Base-by-base conservation (phyloP, 2,797 vertebrate genomes). In the Sphenopsis melanotis region DNA sequence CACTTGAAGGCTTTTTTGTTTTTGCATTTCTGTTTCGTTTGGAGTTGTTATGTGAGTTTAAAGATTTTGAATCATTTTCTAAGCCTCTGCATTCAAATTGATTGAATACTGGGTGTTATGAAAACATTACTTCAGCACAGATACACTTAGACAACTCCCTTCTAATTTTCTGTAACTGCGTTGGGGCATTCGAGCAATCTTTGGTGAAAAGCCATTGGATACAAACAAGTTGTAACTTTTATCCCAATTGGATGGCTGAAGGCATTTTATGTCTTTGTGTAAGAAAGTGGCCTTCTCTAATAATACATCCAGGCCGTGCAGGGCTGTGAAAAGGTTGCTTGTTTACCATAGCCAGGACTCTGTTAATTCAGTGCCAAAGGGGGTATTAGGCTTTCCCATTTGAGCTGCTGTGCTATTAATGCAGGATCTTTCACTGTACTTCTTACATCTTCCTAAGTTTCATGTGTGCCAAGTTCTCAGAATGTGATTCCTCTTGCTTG, bases 81-180 rank as follows among this genome's bases (percentile, higher is more conserved):
- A 75, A 96, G 89, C 84, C 82, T 50, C 65, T 71, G 79, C 84
- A 71, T 96, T 96, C 76, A 88, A 89, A 78, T 60, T 95, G 93
- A 92, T 93, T 95, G 93, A 97, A 93, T 83, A 92, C 78, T 94
- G 50, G 90, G 88, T 83, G 65, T 92, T 95, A 10, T 92, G 47
- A 90, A 95, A 95, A 96, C 95, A 92, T 96, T 97, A 96, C 95
- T 97, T 97, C 95, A 96, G 87, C 91, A 80, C 61, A 92, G 93
- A 95, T 92, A 93, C 36, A 39, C 90, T 95, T 84, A 84, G 81
- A 78, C 87, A 95, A 89, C 89, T 95, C 82, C 90, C 59, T 92
- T 83, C 53, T 95, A 83, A 72, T 87, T 94, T 95, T 96, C 85
- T 65, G 64, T 93, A 59, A 85, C 71, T 79, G 65, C 57, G 1